Percentiles rank a stretch among this genome's conserved stretches.
Evolutionary conservation across 2,888 invertebrate genomes (phyloP).

Genomic region (Amblyjoppa fuscipennis): DNA sequence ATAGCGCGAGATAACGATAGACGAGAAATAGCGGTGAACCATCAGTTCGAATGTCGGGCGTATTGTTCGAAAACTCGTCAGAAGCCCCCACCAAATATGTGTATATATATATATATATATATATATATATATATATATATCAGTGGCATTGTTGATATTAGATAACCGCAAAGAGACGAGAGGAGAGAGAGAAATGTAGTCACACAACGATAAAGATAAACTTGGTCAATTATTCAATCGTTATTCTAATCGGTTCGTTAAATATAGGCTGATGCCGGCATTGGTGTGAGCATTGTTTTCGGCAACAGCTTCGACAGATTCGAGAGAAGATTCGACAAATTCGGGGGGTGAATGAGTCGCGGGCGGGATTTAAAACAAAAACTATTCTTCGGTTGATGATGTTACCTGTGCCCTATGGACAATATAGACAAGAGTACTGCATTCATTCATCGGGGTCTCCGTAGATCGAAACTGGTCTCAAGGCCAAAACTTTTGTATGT

Average conservation of each 20-base stretch:
- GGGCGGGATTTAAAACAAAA: too few relatives aligned
- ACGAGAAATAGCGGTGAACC: conserved; percentile 54
- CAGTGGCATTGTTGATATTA: background rate
- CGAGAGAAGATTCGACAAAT: too few relatives aligned
- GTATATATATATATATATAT: too few relatives aligned
- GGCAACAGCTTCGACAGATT: too few relatives aligned
- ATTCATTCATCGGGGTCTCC: too few relatives aligned
- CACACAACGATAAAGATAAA: conserved; percentile 13
- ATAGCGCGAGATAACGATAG: conserved; percentile 34
- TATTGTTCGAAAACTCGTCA: conserved; percentile 60
- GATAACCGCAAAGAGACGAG: conserved; percentile 6
- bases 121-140: background rate
- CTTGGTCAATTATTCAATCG: conserved; percentile 17
- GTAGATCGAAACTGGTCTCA: too few relatives aligned
- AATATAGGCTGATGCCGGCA: background rate
- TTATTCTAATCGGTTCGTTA: conserved; percentile 2
- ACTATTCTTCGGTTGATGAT: too few relatives aligned
- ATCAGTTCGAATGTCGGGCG: conserved; percentile 41
- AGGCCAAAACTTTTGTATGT: too few relatives aligned
- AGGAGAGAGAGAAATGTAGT: background rate
- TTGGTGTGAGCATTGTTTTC: too few relatives aligned
- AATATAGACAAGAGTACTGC: too few relatives aligned
- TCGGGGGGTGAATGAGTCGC: too few relatives aligned
- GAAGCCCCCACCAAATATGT: conserved; percentile 23
- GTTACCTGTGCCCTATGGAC: too few relatives aligned